Percentiles rank a stretch among this genome's conserved stretches.
Conservation (phyloP, 2,888 invertebrate genomes). For the Pterobdella sp. region DNA sequence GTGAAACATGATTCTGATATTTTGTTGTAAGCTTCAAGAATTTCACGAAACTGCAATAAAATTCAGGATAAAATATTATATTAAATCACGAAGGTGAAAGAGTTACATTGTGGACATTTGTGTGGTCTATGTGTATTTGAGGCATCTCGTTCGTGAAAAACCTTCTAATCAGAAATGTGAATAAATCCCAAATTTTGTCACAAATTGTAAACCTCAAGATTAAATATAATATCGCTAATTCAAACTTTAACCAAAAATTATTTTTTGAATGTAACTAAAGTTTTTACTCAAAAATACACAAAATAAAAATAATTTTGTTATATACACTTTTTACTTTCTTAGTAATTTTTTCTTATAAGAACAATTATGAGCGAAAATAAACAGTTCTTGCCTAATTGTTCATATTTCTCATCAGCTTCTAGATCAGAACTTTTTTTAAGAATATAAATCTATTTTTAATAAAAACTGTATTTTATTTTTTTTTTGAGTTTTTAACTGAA, state of each 20-base stretch:
- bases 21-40: conserved; percentile 9
- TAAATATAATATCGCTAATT: no score
- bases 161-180: background rate
- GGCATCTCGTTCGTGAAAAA: background rate
- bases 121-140: background rate
- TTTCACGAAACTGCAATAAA: background rate
- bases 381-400: no score
- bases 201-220: no score
- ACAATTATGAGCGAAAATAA: no score
- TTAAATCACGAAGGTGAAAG: background rate
- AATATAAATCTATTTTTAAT: background rate
- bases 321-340: no score
- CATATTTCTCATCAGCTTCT: background rate
- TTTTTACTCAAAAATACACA: no score
- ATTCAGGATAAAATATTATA: background rate
- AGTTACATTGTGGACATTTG: conserved; percentile 6
- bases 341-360: no score
- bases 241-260: no score
- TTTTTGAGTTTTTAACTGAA: background rate
- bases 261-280: no score
- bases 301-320: no score
- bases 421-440: background rate
- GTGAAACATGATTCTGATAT: conserved; percentile 4
- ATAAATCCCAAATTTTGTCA: background rate
- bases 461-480: background rate